A percentile compares a stretch with the other conserved stretches of the same genome.
Evolutionary conservation across 2,797 vertebrate species (phyloP).

Genomic region (Helostoma temminkii): DNA sequence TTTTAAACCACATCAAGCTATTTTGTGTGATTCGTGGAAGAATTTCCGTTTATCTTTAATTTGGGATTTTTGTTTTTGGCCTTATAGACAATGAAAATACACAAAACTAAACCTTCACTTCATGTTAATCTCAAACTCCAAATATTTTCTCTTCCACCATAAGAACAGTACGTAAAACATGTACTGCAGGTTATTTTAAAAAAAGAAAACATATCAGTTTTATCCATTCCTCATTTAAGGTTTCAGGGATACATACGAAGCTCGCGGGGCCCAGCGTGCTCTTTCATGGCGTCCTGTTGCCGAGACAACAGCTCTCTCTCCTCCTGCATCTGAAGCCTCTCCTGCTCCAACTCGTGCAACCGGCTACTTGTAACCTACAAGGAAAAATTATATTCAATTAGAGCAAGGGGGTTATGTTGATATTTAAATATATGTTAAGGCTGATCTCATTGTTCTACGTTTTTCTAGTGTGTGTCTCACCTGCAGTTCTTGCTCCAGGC

Average conservation of each 20-base stretch:
- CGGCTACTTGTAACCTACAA: conserved; percentile 86
- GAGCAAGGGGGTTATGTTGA: not conserved
- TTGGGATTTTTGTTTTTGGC: too few relatives aligned
- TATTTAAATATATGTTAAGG: not conserved
- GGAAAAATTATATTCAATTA: conserved; percentile 1
- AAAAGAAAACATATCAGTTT: too few relatives aligned
- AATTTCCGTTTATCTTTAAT: not conserved
- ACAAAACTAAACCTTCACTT: not conserved
- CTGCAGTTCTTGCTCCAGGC: conserved; percentile 92
- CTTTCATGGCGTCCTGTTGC: conserved; percentile 93
- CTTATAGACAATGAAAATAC: too few relatives aligned
- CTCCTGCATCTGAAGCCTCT: conserved; percentile 89
- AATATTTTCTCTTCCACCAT: too few relatives aligned
- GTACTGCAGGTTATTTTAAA: too few relatives aligned
- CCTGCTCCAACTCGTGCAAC: conserved; percentile 93
- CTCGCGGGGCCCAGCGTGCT: conserved; percentile 88
- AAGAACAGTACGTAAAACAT: too few relatives aligned
- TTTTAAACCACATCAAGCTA: conserved; percentile 5
- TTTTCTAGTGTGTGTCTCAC: too few relatives aligned
- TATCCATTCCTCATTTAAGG: not conserved
- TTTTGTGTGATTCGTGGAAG: not conserved
- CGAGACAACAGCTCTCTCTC: conserved; percentile 91
- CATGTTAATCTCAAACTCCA: too few relatives aligned
- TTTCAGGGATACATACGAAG: conserved; percentile 89
- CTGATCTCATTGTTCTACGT: not conserved